Base-by-base conservation (phyloP, 2,797 vertebrate genomes). In the Oreortyx pictus region DNA sequence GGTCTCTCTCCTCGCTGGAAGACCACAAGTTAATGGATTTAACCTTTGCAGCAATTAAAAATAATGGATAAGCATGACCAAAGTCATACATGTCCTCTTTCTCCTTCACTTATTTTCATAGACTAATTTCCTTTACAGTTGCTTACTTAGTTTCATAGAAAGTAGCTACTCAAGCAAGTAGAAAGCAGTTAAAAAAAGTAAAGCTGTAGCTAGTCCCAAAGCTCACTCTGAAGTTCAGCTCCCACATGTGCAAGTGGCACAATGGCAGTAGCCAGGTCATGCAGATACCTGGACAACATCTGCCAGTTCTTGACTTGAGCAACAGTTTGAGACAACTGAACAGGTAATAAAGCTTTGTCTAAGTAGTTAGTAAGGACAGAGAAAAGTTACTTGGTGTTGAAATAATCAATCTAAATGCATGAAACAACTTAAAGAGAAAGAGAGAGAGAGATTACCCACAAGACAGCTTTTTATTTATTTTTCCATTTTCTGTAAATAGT, bases 11-110 rank as follows among this genome's bases (percentile, higher is more conserved):
- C 86, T 94, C 73, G 4, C 62, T 91, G 73, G 88, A 87, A 92
- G 90, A 83, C 73, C 84, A 92, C 89, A 90, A 83, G 76, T 49
- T 94, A 93, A 94, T 93, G 86, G 90, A 72, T 92, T 94, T 90
- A 86, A 94, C 93, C 92, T 96, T 89, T 90, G 39, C 25, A 72
- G 56, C 66, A 70, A 49, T 57, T 86, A 88, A 73, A 89, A 92
- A 70, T 16, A 90, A 76, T 56, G 70, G 64, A 90, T 60, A 67
- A 60, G 79, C 79, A 14, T 5, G 56, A 12, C 79, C 11, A 2
- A 64, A 93, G 56, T 56, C 70, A 31, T 2, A 19, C 17, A 16
- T 13, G 11, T 75, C 86, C 79, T 83, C 47, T 94, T 94, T 92
- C 92, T 82, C 92, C 94, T 95, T 83, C 88, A 15, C 18, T 90